Percentiles rank a stretch among this genome's conserved stretches.
Conservation (phyloP, 2,797 vertebrate species). For the Onychomys leucogaster region DNA sequence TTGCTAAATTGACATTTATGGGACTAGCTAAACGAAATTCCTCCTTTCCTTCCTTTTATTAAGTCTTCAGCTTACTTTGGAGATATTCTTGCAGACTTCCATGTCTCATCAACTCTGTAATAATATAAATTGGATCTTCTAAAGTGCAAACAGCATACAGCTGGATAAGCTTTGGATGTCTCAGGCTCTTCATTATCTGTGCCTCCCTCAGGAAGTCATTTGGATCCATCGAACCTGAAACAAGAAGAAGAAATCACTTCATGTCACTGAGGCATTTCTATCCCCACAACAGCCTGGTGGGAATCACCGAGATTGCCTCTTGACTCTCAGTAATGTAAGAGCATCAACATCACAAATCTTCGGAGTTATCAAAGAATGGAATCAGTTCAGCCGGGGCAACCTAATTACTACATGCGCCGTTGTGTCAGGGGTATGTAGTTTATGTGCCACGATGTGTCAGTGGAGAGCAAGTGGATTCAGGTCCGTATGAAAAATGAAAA, state of each 20-base stretch:
- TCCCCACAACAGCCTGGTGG: constrained; percentile 75
- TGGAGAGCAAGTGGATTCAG: constrained; percentile 71
- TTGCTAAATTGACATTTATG: constrained; percentile 77
- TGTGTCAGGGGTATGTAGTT: constrained; percentile 49
- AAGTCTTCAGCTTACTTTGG: constrained; percentile 91
- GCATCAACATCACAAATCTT: constrained; percentile 81
- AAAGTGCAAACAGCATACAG: constrained; percentile 97
- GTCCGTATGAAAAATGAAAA: constrained; percentile 47
- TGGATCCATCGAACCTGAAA: constrained; percentile 95
- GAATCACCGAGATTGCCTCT: constrained; percentile 79
- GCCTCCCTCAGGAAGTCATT: constrained; percentile 96
- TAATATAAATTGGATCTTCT: constrained; percentile 97
- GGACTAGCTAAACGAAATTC: constrained; percentile 75
- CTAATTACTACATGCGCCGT: constrained; percentile 76
- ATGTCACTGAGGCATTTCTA: constrained; percentile 81
- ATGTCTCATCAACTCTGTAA: constrained; percentile 97
- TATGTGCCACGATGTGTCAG: constrained; percentile 64
- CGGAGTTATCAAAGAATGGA: constrained; percentile 79
- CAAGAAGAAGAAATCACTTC: constrained; percentile 81
- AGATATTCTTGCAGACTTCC: constrained; percentile 96
- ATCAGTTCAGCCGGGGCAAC: constrained; percentile 74
- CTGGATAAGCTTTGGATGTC: constrained; percentile 97
- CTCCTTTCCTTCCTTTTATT: constrained; percentile 59
- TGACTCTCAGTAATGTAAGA: constrained; percentile 74
- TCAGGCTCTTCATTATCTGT: constrained; percentile 96